These are phyloP conservation scores for Musca domestica DNA, from an alignment of 1,140 invertebrate species.

Conservation along the genomic window DNA sequence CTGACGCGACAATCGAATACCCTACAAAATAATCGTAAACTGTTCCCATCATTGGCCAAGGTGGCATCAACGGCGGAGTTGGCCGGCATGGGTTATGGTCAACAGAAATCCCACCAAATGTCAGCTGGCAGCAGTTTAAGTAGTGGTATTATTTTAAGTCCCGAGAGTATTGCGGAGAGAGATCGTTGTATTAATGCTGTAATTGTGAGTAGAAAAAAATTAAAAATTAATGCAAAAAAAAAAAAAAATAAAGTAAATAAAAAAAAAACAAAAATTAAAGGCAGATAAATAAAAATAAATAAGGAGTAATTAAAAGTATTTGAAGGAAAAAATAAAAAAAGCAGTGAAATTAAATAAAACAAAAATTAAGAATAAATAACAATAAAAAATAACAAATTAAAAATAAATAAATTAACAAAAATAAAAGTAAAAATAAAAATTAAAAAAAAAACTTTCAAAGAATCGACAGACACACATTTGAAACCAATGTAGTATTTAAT, in stretches of 20 bases:
- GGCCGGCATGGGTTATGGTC: conserved; percentile 21
- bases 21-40: conserved; percentile 23
- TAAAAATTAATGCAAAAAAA: too few species aligned
- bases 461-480: too few species aligned
- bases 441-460: too few species aligned
- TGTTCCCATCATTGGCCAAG: conserved; percentile 26
- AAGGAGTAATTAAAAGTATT: too few species aligned
- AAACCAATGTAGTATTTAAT: too few species aligned
- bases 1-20: conserved; percentile 39
- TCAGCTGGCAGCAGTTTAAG: conserved; percentile 15
- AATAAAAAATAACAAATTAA: too few species aligned
- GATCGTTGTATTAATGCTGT: conserved; percentile 52
- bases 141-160: conserved; percentile 1
- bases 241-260: background rate
- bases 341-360: too few species aligned
- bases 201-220: conserved; percentile 41
- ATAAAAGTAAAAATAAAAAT: too few species aligned
- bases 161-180: conserved; percentile 30
- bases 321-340: too few species aligned
- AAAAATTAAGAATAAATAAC: too few species aligned
- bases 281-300: too few species aligned
- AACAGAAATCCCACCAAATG: conserved; percentile 14
- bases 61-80: conserved; percentile 25
- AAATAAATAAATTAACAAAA: too few species aligned
- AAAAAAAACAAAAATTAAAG: background rate